Base-by-base conservation (phyloP, 2,888 invertebrate species). In the Microchrysa polita region DNA sequence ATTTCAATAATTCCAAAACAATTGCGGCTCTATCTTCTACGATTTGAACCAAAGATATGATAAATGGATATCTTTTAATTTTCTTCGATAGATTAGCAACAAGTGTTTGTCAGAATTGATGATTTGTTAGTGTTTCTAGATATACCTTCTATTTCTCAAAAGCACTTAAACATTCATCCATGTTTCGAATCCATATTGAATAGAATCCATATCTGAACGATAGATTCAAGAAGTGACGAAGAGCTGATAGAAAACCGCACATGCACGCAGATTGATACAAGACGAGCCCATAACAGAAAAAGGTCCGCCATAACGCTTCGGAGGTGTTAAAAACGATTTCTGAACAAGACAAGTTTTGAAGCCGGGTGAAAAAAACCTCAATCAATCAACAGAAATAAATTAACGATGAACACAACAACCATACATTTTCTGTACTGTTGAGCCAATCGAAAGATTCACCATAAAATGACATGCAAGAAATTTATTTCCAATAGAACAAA, bases 361-460 rank as follows among this genome's bases (percentile, higher is more conserved):
- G n/a, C 27, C n/a, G 60, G 67, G 34, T 59, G 74, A 48, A 52
- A 44, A 74, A 72, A 75, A 75, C 34, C 34, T 73, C 73, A 75
- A 75, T 75, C 73, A 75, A 75, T 75, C 75, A 75, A 73, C 73
- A 73, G 63, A 73, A 75, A 75, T 73, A 75, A 75, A 75, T 73
- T 75, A 73, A 73, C 65, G 61, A 72, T 23, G 52, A 73, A 63
- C 75, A 55, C 14, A n/a, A n/a, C n/a, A n/a, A n/a, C n/a, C n/a
- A n/a, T n/a, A n/a, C 55, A 57, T 55, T 69, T 69, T 55, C 67
- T 48, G 42, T 69, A 9, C n/a, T 4, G 40, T 34, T 34, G 5
- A 20, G 65, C 42, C 20, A 44, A 69, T 69, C 69, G 69, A 34
- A 40, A 69, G 18, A 55, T 69, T 10, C 48, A 48, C 48, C 57